A percentile compares a stretch with the other conserved stretches of the same genome.
These are phyloP conservation scores for Notospermus geniculatus DNA, from an alignment of 1,140 invertebrate species.

Conservation along the genomic window DNA sequence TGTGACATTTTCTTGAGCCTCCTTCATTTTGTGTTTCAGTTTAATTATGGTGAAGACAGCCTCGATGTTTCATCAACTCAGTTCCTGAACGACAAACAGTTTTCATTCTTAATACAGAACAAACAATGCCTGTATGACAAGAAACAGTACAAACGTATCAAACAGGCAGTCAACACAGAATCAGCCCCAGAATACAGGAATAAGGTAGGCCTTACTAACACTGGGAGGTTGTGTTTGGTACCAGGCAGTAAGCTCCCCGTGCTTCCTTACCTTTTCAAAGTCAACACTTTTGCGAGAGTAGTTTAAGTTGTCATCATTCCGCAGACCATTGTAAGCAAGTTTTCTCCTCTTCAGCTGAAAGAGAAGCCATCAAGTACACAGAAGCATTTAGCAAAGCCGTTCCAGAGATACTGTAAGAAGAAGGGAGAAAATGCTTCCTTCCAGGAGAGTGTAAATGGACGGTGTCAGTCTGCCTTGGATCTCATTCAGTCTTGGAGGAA, in stretches of 20 bases:
- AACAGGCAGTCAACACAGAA: background rate
- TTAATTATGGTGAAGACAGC: conserved; percentile 97
- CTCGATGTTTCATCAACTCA: conserved; percentile 85
- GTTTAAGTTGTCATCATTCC: no score
- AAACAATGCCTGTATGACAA: conserved; percentile 64
- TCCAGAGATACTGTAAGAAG: conserved; percentile 25
- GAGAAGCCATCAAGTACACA: conserved; percentile 3
- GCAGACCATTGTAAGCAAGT: no score
- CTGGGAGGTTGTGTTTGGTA: no score
- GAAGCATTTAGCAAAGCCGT: no score
- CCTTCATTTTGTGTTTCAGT: conserved; percentile 55
- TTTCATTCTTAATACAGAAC: conserved; percentile 82
- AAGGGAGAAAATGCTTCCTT: conserved; percentile 1
- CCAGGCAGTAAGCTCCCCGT: no score
- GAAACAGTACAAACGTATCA: no score
- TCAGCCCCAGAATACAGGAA: conserved; percentile 20
- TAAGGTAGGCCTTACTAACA: no score
- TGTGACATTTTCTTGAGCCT: no score
- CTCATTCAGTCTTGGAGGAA: conserved; percentile 39
- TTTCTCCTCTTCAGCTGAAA: conserved; percentile 5
- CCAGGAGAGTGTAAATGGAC: conserved; percentile 19
- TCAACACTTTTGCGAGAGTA: no score
- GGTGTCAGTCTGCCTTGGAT: conserved; percentile 19
- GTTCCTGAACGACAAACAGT: conserved; percentile 76
- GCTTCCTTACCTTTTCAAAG: no score